Percentiles rank a stretch among this genome's conserved stretches.
Conservation (phyloP, 2,888 invertebrate species). For the Homarus gammarus region DNA sequence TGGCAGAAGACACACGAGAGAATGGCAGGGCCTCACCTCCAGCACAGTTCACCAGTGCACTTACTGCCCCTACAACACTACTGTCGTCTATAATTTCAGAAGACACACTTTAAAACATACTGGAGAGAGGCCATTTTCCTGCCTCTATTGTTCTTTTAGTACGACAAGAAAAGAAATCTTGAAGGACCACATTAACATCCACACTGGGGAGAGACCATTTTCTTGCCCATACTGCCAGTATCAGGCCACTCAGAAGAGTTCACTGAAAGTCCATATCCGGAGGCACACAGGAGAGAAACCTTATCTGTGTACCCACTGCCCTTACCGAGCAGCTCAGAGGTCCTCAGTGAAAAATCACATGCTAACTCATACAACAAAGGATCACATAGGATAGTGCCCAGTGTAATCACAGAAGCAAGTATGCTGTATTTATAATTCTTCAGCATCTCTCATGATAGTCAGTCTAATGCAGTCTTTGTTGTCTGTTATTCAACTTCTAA, state of each 20-base stretch:
- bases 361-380: conserved; percentile 33
- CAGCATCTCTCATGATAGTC: too few species aligned
- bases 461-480: too few species aligned
- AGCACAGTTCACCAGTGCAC: conserved; percentile 47
- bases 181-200: conserved; percentile 62
- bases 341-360: conserved; percentile 28
- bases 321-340: conserved; percentile 41
- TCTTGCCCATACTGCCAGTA: conserved; percentile 50
- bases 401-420: too few species aligned
- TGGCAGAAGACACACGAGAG: conserved; percentile 56
- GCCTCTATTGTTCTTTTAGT: conserved; percentile 53
- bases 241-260: conserved; percentile 51
- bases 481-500: too few species aligned
- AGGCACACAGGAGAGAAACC: conserved; percentile 57
- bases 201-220: conserved; percentile 64
- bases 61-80: conserved; percentile 33
- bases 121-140: conserved; percentile 60
- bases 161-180: conserved; percentile 56
- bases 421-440: too few species aligned
- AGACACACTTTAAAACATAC: conserved; percentile 61
- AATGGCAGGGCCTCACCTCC: conserved; percentile 55
- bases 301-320: conserved; percentile 44
- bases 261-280: conserved; percentile 53
- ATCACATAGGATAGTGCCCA: background rate
- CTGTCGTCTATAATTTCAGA: conserved; percentile 43